Conservation (phyloP, 2,113 vertebrate species). For the Phylloscopus whistleri region DNA sequence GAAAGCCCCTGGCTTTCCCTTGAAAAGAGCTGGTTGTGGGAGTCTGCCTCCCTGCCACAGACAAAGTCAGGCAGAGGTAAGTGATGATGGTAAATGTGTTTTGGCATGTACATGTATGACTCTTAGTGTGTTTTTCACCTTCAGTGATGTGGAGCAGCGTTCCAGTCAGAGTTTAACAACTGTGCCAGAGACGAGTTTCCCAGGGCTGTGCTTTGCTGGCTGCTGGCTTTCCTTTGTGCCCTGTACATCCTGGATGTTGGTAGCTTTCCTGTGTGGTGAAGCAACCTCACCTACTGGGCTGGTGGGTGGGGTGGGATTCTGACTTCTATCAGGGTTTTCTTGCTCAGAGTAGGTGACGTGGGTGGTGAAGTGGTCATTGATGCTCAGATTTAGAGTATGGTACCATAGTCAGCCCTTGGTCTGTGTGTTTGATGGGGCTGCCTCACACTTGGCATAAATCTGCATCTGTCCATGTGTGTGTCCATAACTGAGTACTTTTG, state of each 20-base stretch:
- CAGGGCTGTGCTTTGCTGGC: accelerated
- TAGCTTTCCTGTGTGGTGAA: background rate
- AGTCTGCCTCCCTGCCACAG: background rate
- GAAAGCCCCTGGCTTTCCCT: background rate
- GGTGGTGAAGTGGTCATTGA: background rate
- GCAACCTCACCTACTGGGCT: background rate
- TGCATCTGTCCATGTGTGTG: accelerated
- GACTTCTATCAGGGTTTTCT: background rate
- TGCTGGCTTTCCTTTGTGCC: background rate
- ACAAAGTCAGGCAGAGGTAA: background rate
- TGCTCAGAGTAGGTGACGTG: background rate
- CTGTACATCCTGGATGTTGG: background rate
- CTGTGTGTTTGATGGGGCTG: background rate
- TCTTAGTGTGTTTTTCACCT: background rate
- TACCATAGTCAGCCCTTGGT: background rate
- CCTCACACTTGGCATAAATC: background rate
- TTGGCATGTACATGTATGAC: background rate
- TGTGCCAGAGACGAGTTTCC: background rate
- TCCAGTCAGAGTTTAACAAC: background rate
- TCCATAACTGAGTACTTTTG: accelerated
- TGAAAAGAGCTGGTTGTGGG: background rate
- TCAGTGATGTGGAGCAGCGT: background rate
- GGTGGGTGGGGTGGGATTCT: background rate
- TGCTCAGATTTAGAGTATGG: background rate
- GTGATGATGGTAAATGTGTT: background rate